Conservation (phyloP, 1,140 invertebrate species). For the Trinorchestia longiramus region DNA sequence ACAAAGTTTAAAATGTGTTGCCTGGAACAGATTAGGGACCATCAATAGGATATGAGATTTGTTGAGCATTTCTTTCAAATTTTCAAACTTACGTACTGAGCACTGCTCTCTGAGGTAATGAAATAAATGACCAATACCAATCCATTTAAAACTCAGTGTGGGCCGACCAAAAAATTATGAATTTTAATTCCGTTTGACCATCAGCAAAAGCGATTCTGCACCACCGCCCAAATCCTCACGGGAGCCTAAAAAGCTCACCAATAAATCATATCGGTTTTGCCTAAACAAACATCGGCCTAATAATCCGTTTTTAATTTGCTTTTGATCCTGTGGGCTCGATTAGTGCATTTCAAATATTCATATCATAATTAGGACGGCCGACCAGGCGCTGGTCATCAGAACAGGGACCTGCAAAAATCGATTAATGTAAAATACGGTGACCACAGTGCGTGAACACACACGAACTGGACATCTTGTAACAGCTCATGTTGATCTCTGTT, state of each 20-base stretch:
- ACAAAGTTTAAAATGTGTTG: neutral
- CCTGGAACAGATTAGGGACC: neutral
- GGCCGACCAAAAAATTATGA: neutral
- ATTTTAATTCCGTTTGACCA: neutral
- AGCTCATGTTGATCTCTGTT: too few species aligned
- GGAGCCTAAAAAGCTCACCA: constrained; percentile 43
- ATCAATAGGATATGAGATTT: neutral
- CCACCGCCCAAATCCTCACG: neutral
- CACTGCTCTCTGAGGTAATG: neutral
- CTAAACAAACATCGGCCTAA: constrained; percentile 52
- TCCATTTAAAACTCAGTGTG: neutral
- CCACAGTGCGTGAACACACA: neutral
- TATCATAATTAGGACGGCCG: constrained; percentile 47
- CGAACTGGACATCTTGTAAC: neutral
- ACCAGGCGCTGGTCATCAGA: neutral
- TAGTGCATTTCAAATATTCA: constrained; percentile 54
- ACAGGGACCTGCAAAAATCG: constrained; percentile 7
- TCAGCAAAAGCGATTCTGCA: neutral
- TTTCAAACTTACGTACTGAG: neutral
- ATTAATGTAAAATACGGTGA: neutral
- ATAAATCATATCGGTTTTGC: constrained; percentile 51
- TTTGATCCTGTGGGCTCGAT: constrained; percentile 52
- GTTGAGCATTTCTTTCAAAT: neutral
- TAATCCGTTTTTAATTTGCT: constrained; percentile 47
- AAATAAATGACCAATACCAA: neutral